Evolutionary conservation across 2,797 vertebrate species (phyloP), one percentile per base, ranked within the genome.

Genomic region (Nyctibius grandis): DNA sequence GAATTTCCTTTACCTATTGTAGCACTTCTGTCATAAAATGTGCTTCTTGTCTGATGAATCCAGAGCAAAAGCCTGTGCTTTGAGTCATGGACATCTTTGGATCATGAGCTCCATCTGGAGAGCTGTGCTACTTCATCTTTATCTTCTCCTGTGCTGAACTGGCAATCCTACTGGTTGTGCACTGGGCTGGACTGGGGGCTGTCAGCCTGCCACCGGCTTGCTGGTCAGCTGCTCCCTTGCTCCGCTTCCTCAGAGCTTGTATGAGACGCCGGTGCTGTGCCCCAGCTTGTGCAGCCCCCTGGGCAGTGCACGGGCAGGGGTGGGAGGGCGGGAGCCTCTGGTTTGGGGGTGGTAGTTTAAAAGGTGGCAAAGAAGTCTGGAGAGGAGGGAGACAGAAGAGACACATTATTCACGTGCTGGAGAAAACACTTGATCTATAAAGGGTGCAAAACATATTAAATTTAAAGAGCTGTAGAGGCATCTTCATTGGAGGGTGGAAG

Each of bases 1-100:
- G 25, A 44, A 15, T 40, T 34, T 17, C 6, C 22, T 75, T 9
- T 3, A 1, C 8, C 5, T 18, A 0, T 23, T 48, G 9, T 4
- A 42, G 26, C 11, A 14, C 13, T 57, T 23, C 4, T 47, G 59
- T 25, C 1, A 5, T 11, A 17, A 47, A 59, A 70, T 5, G 2
- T 19, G 11, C 34, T 21, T 10, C 56, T n/a, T 4, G 20, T 3
- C 67, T 20, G 54, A 10, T 6, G 34, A 26, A 59, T 2, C 15
- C 16, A 15, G 12, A 44, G 19, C 51, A 36, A 26, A 75, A 0
- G 18, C 20, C 50, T 10, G 33, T 0, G 54, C 11, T 23, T 5
- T 9, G 48, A 29, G 31, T 12, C 21, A 4, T 0, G 6, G 83
- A 15, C 28, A 29, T 6, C 44, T 59, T 7, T 64, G 79, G 18